Base-by-base conservation (phyloP, 1,140 invertebrate genomes). In the Pararge aegeria region DNA sequence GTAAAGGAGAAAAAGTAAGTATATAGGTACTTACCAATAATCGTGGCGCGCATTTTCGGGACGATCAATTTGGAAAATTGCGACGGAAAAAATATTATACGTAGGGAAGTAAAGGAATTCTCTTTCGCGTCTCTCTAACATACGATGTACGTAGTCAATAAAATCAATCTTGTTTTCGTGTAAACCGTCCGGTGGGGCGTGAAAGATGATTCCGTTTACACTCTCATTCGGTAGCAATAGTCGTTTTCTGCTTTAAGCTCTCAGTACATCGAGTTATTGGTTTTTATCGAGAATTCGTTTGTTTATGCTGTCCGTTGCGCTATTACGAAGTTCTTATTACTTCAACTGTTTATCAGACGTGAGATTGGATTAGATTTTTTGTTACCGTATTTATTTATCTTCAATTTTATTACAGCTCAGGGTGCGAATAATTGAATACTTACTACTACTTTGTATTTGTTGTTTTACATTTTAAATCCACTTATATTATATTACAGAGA, bases 211-310 rank as follows among this genome's bases (percentile, higher is more conserved):
- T 80, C 67, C 63, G 70, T 75, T 80, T 70, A 80, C 70, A 53
- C 63, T 73, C 70, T 66, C 64, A 69, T 78, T 75, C 61, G 58
- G 69, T 68, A 73, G 64, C 64, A 73, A 70, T 71, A 75, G 53
- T 69, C 65, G 66, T 60, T 79, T 75, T 71, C 77, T 70, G 68
- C 64, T 68, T 64, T 69, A 61, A 68, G 63, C 61, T 57, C 60
- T 53, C 68, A 55, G 64, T 78, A 74, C 73, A 77, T 76, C 68
- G 70, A 73, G 77, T 76, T 80, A 83, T 83, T 74, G 76, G 68
- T 83, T 79, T 83, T 80, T 80, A 79, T 75, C 70, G 76, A 50
- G 66, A 75, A 79, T 69, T 63, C 65, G 63, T 70, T 77, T 80
- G 70, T 80, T 77, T 80, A 76, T 76, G 64, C 69, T 69, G 65